phyloP scores from a whole-genome alignment of 30 jellyfish, hydroid and myxozoan species.

The Turritopsis rubra region DNA sequence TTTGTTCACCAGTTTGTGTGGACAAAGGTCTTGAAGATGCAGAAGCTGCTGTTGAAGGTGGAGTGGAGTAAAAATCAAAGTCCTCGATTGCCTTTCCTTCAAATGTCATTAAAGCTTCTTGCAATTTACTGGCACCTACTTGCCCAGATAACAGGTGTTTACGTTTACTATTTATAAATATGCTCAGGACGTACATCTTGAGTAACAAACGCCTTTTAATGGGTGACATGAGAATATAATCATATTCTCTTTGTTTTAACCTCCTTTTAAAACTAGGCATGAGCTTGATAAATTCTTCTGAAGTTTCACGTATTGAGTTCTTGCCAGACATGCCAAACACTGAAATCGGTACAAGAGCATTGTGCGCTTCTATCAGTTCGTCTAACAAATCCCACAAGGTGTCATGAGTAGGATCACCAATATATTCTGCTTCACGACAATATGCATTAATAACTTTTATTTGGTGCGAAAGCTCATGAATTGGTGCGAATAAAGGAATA shows the following conservation, averaged over 20 bases:
- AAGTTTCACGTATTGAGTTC: constrained; percentile 64
- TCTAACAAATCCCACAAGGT: constrained; percentile 92
- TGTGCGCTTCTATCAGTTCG: constrained; percentile 89
- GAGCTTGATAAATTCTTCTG: constrained; percentile 66
- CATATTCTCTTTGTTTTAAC: constrained; percentile 83
- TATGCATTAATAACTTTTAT: constrained; percentile 81
- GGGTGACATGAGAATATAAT: constrained; percentile 62
- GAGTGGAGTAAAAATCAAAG: background rate
- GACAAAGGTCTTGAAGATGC: background rate
- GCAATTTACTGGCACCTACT: background rate
- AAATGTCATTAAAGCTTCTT: constrained; percentile 7
- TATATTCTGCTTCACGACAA: constrained; percentile 88
- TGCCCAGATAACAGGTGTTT: constrained; percentile 29
- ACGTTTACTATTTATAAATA: constrained; percentile 59
- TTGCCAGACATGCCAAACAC: constrained; percentile 88
- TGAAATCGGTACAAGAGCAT: constrained; percentile 68
- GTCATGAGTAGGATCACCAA: constrained; percentile 88
- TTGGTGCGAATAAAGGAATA: constrained; percentile 84
- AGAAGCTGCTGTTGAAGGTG: constrained; percentile 2
- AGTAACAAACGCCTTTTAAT: constrained; percentile 63
- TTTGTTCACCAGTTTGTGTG: background rate
- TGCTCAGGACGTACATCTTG: constrained; percentile 83
- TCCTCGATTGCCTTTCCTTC: constrained; percentile 4
- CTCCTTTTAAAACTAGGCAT: constrained; percentile 83
- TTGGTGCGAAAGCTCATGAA: constrained; percentile 84